Base-by-base conservation (phyloP, 2,888 invertebrate species). In the Phytoseiulus persimilis region DNA sequence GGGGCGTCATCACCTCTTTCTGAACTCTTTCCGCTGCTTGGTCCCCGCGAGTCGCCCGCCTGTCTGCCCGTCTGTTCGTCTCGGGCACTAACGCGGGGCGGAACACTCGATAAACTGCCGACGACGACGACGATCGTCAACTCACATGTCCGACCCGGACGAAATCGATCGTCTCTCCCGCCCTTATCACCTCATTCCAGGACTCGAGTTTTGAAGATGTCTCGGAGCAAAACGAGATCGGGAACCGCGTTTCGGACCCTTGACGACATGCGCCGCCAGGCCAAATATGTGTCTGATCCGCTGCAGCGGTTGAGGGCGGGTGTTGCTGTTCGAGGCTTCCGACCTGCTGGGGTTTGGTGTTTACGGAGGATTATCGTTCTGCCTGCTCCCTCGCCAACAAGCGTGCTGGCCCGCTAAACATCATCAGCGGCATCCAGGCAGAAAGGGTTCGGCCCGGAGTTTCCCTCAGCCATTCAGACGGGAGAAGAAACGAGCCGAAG, bases 301-400 rank as follows among this genome's bases (percentile, higher is more conserved):
- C 18, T 65, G 65, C 5, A 65, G 65, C 65, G 65, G 65, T 2
- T 65, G 65, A 18, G 18, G 18, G 65, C 65, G 23, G 18, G 23
- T 65, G 65, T 65, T 65, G 65, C 65, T 65, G 14, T 65, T 65
- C 65, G 65, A 65, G 65, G 65, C 65, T 28, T 65, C 18, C 65
- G 65, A 65, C 87, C 32, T 87, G 87, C 39, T 45, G 45, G 87
- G 87, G 87, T 32, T 87, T 28, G 32, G 87, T 87, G 87, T 87
- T 87, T 87, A 87, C 87, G 87, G 87, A 87, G 87, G 87, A 87
- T 87, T 87, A 87, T n/a, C 14, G 65, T 65, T 65, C 18, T 65
- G 65, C 65, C 18, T 18, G 65, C 65, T 65, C 65, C 18, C 18
- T 65, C 18, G 65, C 65, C 65, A 23, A 65, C 65, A 65, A 65